Base-by-base conservation (phyloP, 37 sponge, comb jelly and placozoan genomes). In the Eunapius fragilis region DNA sequence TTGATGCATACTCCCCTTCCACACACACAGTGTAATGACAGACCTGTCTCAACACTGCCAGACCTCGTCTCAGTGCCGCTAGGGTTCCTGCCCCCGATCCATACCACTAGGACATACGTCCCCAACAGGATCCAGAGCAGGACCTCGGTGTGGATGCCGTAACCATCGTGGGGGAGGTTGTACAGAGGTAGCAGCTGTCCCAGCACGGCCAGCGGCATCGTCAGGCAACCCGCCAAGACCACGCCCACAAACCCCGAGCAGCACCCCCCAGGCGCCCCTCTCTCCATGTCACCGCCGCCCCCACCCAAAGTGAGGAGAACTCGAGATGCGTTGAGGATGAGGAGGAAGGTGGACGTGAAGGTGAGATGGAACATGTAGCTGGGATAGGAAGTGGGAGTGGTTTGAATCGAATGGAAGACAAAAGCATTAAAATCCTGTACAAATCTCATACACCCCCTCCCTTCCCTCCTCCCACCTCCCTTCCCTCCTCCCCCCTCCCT, bases 351-450 rank as follows among this genome's bases (percentile, higher is more conserved):
- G 12, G 76, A 83, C 2, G 83, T 81, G 45, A 87, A 87, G 22
- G 88, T 58, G 35, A 87, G 71, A 37, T 87, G 88, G 58, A 81
- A 87, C 69, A 82, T 58, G 68, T 87, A 87, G 83, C 85, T 84
- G 37, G n/a, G n/a, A n/a, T n/a, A n/a, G n/a, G n/a, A n/a, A n/a
- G n/a, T 31, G 28, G 24, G 76, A 38, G 73, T 22, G 37, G 58
- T 5, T 58, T 58, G 58, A 58, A 58, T 19, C 0, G 58, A 58
- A 13, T 58, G 58, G 17, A 11, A 19, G 58, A 11, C 14, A 58
- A 58, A 58, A 58, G 22, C 14, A 45, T 45, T 45, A 45, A 11
- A 45, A 45, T 45, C 47, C 47, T 10, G 58, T 19, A 19, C 58
- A 17, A 2, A 11, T 9, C 47, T 45, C 7, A 45, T 45, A 45